Evolutionary conservation across 2,113 vertebrate genomes (phyloP).

Genomic region (Oxygymnocypris stewartii): DNA sequence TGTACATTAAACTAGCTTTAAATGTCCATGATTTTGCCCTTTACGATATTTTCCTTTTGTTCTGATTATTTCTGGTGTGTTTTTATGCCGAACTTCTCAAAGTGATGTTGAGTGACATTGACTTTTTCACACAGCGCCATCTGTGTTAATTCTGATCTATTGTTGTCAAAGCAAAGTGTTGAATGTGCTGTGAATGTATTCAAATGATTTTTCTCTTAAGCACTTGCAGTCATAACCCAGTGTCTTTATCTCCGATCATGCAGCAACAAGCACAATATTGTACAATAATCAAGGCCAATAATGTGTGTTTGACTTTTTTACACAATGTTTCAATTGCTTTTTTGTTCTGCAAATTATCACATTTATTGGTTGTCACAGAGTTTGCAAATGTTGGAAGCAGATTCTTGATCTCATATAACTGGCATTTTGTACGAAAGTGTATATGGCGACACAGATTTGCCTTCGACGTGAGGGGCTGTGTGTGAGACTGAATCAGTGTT

Average conservation of each 20-base stretch:
- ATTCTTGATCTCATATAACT: slow-evolving; percentile 18
- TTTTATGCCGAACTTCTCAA: not conserved
- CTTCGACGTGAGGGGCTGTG: slow-evolving; percentile 2
- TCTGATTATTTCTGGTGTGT: not conserved
- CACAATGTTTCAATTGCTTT: not conserved
- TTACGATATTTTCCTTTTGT: not conserved
- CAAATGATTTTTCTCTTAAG: not conserved
- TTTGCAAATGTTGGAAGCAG: not conserved
- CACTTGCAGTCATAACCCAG: slow-evolving; percentile 12
- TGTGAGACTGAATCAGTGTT: slow-evolving; percentile 29
- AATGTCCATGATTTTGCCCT: not conserved
- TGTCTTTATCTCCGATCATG: slow-evolving; percentile 2
- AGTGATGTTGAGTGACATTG: slow-evolving; percentile 4
- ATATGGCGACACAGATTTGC: slow-evolving; percentile 10
- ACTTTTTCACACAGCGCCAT: slow-evolving; percentile 28
- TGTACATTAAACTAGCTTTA: slow-evolving; percentile 10
- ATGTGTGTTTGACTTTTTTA: not conserved
- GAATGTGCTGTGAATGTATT: slow-evolving; percentile 42
- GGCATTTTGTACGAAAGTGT: not conserved
- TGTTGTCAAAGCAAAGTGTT: slow-evolving; percentile 12
- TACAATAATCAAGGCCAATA: slow-evolving; percentile 18
- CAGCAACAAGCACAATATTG: slow-evolving; percentile 32
- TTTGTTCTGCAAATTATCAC: not conserved
- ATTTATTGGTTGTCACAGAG: slow-evolving; percentile 13
- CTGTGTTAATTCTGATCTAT: slow-evolving; percentile 14